phyloP scores from a whole-genome alignment of 2,888 invertebrate species.

The Cryptosula pallasiana region DNA sequence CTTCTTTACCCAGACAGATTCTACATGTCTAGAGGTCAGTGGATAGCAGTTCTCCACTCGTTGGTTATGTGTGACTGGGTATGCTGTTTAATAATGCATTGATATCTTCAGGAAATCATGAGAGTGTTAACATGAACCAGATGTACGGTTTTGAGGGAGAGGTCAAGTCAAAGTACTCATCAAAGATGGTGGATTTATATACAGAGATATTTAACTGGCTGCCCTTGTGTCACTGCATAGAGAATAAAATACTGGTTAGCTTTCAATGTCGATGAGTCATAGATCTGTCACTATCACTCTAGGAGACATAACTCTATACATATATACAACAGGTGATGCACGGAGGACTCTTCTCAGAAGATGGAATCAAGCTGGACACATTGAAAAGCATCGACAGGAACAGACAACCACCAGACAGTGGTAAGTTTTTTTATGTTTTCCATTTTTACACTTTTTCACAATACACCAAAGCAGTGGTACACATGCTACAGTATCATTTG shows the following conservation, averaged over 20 bases:
- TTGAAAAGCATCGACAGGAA: constrained; percentile 83
- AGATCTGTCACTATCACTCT: too few relatives aligned
- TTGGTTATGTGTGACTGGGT: too few relatives aligned
- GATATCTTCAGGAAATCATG: constrained; percentile 98
- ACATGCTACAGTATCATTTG: too few relatives aligned
- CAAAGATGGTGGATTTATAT: constrained; percentile 93
- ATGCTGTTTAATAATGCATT: too few relatives aligned
- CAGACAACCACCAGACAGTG: constrained; percentile 94
- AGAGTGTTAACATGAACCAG: constrained; percentile 95
- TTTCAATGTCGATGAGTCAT: too few relatives aligned
- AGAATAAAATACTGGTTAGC: constrained; percentile 69
- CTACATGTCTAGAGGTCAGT: constrained; percentile 90
- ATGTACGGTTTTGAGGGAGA: constrained; percentile 99
- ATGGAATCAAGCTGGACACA: constrained; percentile 87
- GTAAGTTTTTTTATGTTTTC: too few relatives aligned
- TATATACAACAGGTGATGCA: constrained; percentile 76
- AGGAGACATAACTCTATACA: too few relatives aligned
- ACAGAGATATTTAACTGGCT: constrained; percentile 98
- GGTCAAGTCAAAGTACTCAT: constrained; percentile 85
- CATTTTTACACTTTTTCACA: constrained; percentile 24
- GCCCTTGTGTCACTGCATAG: constrained; percentile 91
- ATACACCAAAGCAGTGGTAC: too few relatives aligned
- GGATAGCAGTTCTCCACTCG: too few relatives aligned
- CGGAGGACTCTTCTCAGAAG: constrained; percentile 91
- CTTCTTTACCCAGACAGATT: constrained; percentile 91